phyloP scores from a whole-genome alignment of 2,888 invertebrate species.

The Mycogona germanica region DNA sequence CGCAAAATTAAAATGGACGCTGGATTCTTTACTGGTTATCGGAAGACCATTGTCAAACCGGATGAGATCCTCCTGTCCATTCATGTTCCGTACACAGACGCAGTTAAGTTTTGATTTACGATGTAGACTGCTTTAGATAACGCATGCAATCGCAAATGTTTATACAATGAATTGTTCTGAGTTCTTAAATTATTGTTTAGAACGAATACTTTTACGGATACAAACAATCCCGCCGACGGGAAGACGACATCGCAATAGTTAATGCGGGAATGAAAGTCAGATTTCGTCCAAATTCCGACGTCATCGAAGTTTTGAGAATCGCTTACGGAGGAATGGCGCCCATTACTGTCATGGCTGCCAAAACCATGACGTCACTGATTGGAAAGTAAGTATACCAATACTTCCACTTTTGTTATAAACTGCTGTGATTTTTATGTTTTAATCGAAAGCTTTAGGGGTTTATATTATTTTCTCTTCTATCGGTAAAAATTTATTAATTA shows the following conservation, averaged over 20 bases:
- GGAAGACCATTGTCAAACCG: slow-evolving; percentile 55
- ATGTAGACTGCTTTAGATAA: not conserved
- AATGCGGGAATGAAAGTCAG: slow-evolving; percentile 61
- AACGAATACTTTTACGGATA: slow-evolving; percentile 67
- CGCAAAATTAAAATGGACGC: slow-evolving; percentile 55
- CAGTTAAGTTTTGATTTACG: slow-evolving; percentile 28
- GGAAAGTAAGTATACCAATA: no score
- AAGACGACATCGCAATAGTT: slow-evolving; percentile 94
- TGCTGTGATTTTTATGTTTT: no score
- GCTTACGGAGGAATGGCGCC: slow-evolving; percentile 94
- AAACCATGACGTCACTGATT: slow-evolving; percentile 46
- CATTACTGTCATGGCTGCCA: slow-evolving; percentile 58
- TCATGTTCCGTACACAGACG: slow-evolving; percentile 56
- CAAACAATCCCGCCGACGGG: slow-evolving; percentile 81
- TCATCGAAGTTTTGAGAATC: slow-evolving; percentile 47
- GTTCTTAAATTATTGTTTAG: slow-evolving; percentile 28
- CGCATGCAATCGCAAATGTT: not conserved
- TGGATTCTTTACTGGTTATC: slow-evolving; percentile 73
- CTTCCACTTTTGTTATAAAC: no score
- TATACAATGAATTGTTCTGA: no score
- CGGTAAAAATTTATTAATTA: no score
- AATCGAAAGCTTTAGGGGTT: not conserved
- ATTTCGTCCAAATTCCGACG: slow-evolving; percentile 42
- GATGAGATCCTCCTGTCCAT: slow-evolving; percentile 73
- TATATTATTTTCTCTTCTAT: no score